Conservation (phyloP, 2,797 vertebrate species). For the Chrysocyon brachyurus region DNA sequence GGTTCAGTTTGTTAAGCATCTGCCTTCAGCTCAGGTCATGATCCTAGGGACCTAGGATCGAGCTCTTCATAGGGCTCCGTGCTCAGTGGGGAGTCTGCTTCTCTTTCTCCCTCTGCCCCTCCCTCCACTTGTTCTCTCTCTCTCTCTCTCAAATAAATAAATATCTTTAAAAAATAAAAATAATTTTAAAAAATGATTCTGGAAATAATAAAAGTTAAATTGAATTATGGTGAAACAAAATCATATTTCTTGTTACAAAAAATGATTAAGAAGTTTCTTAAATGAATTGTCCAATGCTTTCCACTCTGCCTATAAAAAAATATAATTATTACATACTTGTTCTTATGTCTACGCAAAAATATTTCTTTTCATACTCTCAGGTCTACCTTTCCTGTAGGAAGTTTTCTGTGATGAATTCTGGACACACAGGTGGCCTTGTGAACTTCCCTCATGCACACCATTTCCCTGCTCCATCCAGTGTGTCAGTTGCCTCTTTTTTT, state of each 20-base stretch:
- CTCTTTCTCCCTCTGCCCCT: too few species aligned
- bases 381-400: neutral
- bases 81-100: too few species aligned
- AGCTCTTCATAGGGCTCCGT: too few species aligned
- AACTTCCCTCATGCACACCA: neutral
- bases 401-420: neutral
- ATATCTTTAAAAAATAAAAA: too few species aligned
- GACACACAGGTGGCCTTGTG: neutral
- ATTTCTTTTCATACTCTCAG: neutral
- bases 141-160: too few species aligned
- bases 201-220: neutral
- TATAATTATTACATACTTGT: constrained; percentile 4
- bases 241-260: neutral
- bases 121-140: too few species aligned
- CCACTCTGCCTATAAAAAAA: constrained; percentile 12
- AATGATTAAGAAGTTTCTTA: neutral
- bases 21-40: too few species aligned
- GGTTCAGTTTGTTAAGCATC: too few species aligned
- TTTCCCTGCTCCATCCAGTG: neutral
- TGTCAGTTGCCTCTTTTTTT: neutral
- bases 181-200: neutral
- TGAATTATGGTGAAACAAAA: neutral
- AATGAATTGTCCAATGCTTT: neutral
- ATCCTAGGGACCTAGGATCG: too few species aligned
- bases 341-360: neutral